A percentile compares a stretch with the other conserved stretches of the same genome.
Evolutionary conservation across 2,113 vertebrate species (phyloP).

Genomic region (Halcyon senegalensis): DNA sequence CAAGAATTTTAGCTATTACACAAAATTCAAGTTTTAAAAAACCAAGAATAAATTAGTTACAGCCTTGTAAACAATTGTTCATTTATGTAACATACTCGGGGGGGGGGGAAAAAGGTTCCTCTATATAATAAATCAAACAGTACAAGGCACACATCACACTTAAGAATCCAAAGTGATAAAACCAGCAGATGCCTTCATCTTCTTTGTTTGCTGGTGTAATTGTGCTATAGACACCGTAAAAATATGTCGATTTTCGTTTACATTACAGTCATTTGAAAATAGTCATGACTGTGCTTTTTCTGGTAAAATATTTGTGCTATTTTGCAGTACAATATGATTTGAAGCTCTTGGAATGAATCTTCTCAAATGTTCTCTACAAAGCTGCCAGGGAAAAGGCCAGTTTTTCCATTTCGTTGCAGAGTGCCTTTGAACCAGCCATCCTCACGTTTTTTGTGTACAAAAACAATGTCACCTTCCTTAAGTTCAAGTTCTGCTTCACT

Average conservation of each 20-base stretch:
- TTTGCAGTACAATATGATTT: constrained; percentile 32
- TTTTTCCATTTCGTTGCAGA: constrained; percentile 94
- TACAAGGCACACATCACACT: constrained; percentile 90
- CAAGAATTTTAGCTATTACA: constrained; percentile 78
- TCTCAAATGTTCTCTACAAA: constrained; percentile 94
- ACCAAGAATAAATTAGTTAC: constrained; percentile 86
- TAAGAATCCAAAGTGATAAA: constrained; percentile 66
- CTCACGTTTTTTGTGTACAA: constrained; percentile 95
- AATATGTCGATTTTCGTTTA: constrained; percentile 45
- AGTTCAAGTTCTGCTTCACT: constrained; percentile 98
- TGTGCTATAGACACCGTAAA: constrained; percentile 63
- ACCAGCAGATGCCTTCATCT: constrained; percentile 45
- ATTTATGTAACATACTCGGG: constrained; percentile 79
- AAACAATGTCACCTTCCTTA: constrained; percentile 98
- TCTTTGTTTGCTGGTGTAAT: constrained; percentile 41
- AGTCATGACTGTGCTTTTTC: constrained; percentile 65
- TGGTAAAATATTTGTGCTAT: constrained; percentile 72
- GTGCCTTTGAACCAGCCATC: constrained; percentile 99
- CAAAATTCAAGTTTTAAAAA: constrained; percentile 83
- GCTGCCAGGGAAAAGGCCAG: constrained; percentile 96
- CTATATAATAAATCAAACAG: constrained; percentile 88
- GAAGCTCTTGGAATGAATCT: constrained; percentile 5
- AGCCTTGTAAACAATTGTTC: constrained; percentile 87
- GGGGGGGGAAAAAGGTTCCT: constrained; percentile 56
- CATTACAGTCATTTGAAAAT: constrained; percentile 51